Base-by-base conservation (phyloP, 1,140 invertebrate genomes). In the Helicoverpa armigera region DNA sequence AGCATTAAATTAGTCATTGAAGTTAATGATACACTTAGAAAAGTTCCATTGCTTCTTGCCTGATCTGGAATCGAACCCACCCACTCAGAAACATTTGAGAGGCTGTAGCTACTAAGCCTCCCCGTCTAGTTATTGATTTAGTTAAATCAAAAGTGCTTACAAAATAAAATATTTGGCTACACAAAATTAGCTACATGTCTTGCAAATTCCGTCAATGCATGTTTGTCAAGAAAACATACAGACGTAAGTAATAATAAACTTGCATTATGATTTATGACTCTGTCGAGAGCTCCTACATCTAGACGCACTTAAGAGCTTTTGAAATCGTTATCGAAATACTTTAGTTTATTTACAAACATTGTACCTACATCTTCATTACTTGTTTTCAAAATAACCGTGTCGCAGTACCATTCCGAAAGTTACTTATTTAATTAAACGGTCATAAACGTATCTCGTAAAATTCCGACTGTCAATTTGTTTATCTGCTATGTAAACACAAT, bases 401-500 rank as follows among this genome's bases (percentile, higher is more conserved):
- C 58, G 54, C 11, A 67, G 35, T 54, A 63, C 65, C 51, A 54
- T 43, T 54, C 43, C 54, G 50, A 77, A 67, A 54, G 60, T 48
- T 5, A 51, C n/a, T 65, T 65, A 77, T 77, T 77, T 13, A 67
- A 53, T 53, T 31, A 63, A 77, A 77, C 50, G 61, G 51, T 60
- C 50, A 29, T 67, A 50, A 67, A 72, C 50, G 48, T 53, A 29
- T 51, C 50, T 31, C 69, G 53, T 72, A 54, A 54, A 53, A 77
- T 77, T 77, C 60, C 75, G 18, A 53, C 31, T 51, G 73, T 76
- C 70, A 65, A 76, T 76, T 31, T 77, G 69, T 80, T 78, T 76
- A 80, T 80, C 78, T 74, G 76, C 63, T 56, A 53, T 69, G 76
- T 83, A 81, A 83, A 83, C 78, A 83, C 69, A 69, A 70, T 58